A percentile compares a stretch with the other conserved stretches of the same genome.
Evolutionary conservation across 1,140 invertebrate species (phyloP).

Genomic region (Trachymyrmex septentrionalis): DNA sequence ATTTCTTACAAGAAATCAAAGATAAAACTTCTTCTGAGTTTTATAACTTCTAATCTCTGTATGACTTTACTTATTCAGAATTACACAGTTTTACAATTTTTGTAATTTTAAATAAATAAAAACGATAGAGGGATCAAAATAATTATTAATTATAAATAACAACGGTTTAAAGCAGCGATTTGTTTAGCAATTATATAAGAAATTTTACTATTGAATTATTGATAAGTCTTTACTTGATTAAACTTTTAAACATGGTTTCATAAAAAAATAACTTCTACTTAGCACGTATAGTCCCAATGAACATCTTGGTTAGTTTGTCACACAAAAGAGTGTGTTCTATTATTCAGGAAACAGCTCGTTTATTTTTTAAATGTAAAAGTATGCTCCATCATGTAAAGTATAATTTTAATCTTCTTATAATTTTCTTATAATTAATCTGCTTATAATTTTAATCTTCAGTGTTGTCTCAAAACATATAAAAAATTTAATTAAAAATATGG

Average conservation of each 20-base stretch:
- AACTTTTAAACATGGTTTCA: background rate
- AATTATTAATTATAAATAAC: background rate
- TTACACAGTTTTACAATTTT: background rate
- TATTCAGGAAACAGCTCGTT: background rate
- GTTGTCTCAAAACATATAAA: background rate
- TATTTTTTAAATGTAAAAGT: background rate
- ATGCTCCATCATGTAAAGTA: background rate
- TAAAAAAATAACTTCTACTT: background rate
- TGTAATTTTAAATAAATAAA: background rate
- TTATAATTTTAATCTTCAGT: background rate
- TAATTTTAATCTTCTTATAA: background rate
- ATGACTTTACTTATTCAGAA: background rate
- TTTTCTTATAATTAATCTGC: too few species aligned
- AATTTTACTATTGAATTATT: background rate
- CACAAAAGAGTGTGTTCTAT: background rate
- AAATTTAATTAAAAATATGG: background rate
- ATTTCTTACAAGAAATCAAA: background rate
- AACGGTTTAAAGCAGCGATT: background rate
- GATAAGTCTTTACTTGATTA: background rate
- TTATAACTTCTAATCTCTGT: background rate
- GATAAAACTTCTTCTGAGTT: background rate
- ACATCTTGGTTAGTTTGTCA: background rate
- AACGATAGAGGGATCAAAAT: background rate
- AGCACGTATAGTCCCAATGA: background rate
- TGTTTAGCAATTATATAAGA: background rate